These are phyloP conservation scores for Actinia equina DNA, from an alignment of 64 coral and sea anemone genomes.

Conservation along the genomic window DNA sequence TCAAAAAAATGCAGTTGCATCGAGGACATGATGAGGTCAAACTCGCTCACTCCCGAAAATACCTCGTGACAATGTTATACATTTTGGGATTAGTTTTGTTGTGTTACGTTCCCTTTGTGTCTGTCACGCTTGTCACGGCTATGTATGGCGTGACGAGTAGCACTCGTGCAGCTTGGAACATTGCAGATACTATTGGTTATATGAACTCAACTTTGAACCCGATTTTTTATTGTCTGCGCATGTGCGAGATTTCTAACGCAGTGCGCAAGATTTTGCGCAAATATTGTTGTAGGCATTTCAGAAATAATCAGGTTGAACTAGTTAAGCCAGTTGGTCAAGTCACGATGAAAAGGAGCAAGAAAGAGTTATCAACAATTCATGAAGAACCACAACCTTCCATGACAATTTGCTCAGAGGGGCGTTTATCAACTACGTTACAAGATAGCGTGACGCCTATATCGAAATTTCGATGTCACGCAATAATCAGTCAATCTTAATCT, in stretches of 20 bases:
- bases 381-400: neutral
- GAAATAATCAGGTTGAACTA: neutral
- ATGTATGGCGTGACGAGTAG: constrained; percentile 9
- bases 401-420: neutral
- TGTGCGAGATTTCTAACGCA: constrained; percentile 5
- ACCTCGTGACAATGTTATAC: constrained; percentile 24
- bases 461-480: neutral
- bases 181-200: constrained; percentile 31
- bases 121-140: constrained; percentile 6
- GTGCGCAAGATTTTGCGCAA: neutral
- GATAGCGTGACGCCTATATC: neutral
- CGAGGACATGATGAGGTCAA: neutral
- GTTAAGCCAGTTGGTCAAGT: neutral
- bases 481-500: too few relatives aligned
- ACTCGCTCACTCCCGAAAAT: neutral
- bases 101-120: constrained; percentile 35
- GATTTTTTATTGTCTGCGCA: constrained; percentile 27
- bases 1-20: neutral
- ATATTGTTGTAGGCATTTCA: too few relatives aligned
- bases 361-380: neutral
- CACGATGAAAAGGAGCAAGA: neutral
- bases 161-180: constrained; percentile 37
- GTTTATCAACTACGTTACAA: neutral
- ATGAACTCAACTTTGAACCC: constrained; percentile 40
- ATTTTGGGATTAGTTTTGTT: constrained; percentile 20